Conservation (phyloP, 2,888 invertebrate species). For the Stratiomys singularior region DNA sequence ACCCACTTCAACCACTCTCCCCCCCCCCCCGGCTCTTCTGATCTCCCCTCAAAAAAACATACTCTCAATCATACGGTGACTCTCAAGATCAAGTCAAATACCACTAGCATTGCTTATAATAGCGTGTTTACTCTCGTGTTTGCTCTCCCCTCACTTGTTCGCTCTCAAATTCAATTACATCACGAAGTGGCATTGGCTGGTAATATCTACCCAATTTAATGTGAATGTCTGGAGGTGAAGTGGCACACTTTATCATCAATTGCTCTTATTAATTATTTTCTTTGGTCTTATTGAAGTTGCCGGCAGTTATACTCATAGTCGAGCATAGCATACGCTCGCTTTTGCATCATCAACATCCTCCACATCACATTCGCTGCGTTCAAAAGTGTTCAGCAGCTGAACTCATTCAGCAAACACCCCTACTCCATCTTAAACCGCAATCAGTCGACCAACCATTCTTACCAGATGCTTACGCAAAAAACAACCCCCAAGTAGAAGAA, state of each 20-base stretch:
- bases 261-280: constrained; percentile 41
- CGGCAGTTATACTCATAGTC: not conserved
- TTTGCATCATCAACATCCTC: not conserved
- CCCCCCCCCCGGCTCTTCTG: no score
- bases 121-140: not conserved
- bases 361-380: not conserved
- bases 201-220: constrained; percentile 16
- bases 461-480: constrained; percentile 36
- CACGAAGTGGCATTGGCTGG: constrained; percentile 1
- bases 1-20: no score
- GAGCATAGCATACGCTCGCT: not conserved
- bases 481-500: not conserved
- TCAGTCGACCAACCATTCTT: constrained; percentile 6
- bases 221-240: constrained; percentile 33
- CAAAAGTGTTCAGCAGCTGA: not conserved
- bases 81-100: no score
- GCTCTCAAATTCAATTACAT: constrained; percentile 14
- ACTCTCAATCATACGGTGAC: no score
- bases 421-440: not conserved
- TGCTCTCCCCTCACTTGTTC: not conserved
- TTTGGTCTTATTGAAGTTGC: constrained; percentile 20
- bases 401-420: not conserved
- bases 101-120: no score
- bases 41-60: no score
- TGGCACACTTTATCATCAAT: constrained; percentile 34